Percentiles rank a stretch among this genome's conserved stretches.
phyloP scores from a whole-genome alignment of 2,113 vertebrate species.

The Tor tambroides region DNA sequence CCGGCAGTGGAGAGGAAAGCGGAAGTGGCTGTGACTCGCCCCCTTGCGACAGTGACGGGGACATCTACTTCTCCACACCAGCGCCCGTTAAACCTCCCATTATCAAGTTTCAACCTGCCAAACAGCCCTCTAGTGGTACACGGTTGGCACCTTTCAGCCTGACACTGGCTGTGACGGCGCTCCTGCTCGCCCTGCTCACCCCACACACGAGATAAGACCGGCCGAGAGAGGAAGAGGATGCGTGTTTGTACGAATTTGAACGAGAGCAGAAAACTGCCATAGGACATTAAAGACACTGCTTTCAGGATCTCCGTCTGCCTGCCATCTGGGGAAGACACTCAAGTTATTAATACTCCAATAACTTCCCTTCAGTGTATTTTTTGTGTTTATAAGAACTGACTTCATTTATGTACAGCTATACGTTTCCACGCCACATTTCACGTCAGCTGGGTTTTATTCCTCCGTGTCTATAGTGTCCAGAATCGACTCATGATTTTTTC shows the following conservation, averaged over 20 bases:
- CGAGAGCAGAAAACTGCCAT: constrained; percentile 19
- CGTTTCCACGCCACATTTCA: constrained; percentile 52
- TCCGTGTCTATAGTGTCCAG: constrained; percentile 58
- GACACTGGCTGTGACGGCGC: constrained; percentile 65
- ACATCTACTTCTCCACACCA: constrained; percentile 84
- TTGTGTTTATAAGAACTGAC: constrained; percentile 63
- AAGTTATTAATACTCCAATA: constrained; percentile 75
- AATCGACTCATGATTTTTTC: constrained; percentile 38
- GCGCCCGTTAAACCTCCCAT: constrained; percentile 58
- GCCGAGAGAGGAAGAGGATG: constrained; percentile 46
- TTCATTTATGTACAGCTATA: constrained; percentile 68
- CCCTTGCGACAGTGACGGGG: constrained; percentile 74
- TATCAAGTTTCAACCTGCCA: neutral
- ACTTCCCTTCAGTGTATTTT: constrained; percentile 70
- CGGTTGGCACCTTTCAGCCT: constrained; percentile 56
- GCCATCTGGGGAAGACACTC: constrained; percentile 65
- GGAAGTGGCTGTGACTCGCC: constrained; percentile 89
- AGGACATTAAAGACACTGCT: constrained; percentile 69
- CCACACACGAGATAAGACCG: constrained; percentile 73
- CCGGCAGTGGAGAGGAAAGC: constrained; percentile 85
- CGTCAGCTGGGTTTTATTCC: constrained; percentile 52
- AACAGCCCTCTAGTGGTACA: constrained; percentile 51
- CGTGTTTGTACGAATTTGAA: constrained; percentile 49
- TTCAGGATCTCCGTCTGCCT: constrained; percentile 74
- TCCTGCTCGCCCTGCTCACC: constrained; percentile 69